Base-by-base conservation (phyloP, 2,113 vertebrate species). In the Columbina picui region DNA sequence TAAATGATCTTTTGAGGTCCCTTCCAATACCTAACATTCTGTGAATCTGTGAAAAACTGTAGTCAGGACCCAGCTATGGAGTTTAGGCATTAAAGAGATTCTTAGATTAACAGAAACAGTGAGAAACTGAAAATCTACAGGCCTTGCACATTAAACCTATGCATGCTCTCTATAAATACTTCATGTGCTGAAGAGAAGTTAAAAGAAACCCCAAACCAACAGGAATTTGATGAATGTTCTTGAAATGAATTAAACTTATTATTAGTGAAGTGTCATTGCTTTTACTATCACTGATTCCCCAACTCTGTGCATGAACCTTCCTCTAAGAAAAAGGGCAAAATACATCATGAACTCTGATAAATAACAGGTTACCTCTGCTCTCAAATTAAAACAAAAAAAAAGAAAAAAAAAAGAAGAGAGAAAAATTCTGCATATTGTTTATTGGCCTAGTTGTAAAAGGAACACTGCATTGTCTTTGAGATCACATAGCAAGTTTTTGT, bases 21-120 rank as follows among this genome's bases (percentile, higher is more conserved):
- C n/a, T n/a, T n/a, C n/a, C n/a, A n/a, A n/a, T n/a, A n/a, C n/a
- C n/a, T n/a, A n/a, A n/a, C n/a, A n/a, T n/a, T n/a, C n/a, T n/a
- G n/a, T n/a, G n/a, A n/a, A n/a, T n/a, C n/a, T n/a, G n/a, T n/a
- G n/a, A n/a, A n/a, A n/a, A 82, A 47, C 36, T 84, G 10, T 47
- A 94, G 36, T 91, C 80, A 95, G 69, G 39, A 96, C 67, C 18
- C 20, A 95, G 22, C 36, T 95, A 29, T 67, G 43, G 83, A 96
- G 60, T 86, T 96, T 63, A 97, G 81, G 34, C 39, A 86, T 70
- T 77, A 92, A 94, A 92, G 32, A 84, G 36, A 82, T 95, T 87
- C 61, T 95, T 95, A 93, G 64, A 88, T 79, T 89, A 94, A 84
- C 56, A 87, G 59, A 94, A 97, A 94, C 77, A 68, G 30, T 49